Conservation (phyloP, 2,888 invertebrate species). For the Trisateles emortualis region DNA sequence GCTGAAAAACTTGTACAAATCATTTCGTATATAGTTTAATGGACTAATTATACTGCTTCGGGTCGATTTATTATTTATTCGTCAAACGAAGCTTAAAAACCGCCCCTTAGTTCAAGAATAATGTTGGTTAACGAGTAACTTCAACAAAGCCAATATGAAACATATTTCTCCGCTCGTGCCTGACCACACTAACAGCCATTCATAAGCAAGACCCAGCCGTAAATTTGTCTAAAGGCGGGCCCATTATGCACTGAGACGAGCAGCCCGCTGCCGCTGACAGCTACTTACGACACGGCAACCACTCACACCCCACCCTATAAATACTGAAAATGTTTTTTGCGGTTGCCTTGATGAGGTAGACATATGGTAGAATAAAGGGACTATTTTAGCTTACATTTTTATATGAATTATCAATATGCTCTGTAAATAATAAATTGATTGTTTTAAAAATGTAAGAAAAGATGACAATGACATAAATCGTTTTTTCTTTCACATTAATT, state of each 20-base stretch:
- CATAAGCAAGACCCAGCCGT: slow-evolving; percentile 20
- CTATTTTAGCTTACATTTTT: background rate
- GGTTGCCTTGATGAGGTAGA: background rate
- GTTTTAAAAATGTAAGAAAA: too few relatives aligned
- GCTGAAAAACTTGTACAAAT: too few relatives aligned
- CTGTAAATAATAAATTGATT: too few relatives aligned
- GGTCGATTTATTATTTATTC: too few relatives aligned
- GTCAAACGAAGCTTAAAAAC: too few relatives aligned
- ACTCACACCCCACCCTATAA: slow-evolving; percentile 6
- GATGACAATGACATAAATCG: too few relatives aligned
- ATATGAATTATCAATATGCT: background rate
- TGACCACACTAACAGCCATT: slow-evolving; percentile 10
- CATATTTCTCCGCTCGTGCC: background rate
- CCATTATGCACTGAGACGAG: slow-evolving; percentile 20
- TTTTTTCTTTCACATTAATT: too few relatives aligned
- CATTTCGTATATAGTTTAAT: too few relatives aligned
- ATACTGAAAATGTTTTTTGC: slow-evolving; percentile 1
- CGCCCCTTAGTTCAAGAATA: too few relatives aligned
- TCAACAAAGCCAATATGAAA: background rate
- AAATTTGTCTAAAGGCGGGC: slow-evolving; percentile 21
- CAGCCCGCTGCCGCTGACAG: slow-evolving; percentile 22
- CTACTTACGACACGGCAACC: slow-evolving; percentile 13
- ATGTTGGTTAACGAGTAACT: background rate
- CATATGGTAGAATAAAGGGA: background rate
- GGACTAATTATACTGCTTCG: too few relatives aligned